Base-by-base conservation (phyloP, 2,113 vertebrate genomes). In the Xiphophorus couchianus region DNA sequence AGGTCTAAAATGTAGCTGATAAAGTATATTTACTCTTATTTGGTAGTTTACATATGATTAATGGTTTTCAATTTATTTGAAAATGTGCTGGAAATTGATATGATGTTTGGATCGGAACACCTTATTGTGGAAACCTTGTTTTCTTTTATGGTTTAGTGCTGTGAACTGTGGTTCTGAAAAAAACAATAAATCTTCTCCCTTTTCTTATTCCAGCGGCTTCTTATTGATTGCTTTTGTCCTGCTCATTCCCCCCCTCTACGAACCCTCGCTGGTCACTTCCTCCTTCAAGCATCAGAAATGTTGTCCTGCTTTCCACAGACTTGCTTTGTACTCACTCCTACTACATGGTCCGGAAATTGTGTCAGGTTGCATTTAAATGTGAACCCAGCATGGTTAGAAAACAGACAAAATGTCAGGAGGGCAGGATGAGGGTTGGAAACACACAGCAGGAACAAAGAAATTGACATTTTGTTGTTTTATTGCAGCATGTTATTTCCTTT, bases 401-500 rank as follows among this genome's bases (percentile, higher is more conserved):
- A 80, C 28, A 69, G 67, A 66, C 12, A 31, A 63, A 48, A 61
- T 30, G 69, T 69, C 69, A 86, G 78, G 29, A 69, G 64, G 75
- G 86, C 70, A 51, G 82, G 61, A 17, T 19, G 37, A 71, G 44
- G 66, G 69, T 39, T 7, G 67, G 39, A 71, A 62, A 78, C 17
- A 63, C 75, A 71, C 22, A 62, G 58, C 44, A 81, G 42, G 69
- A 66, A 74, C 65, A 67, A 69, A 76, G 65, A 73, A 27, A 42
- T 1, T 7, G 14, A 66, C 51, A 71, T 33, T 58, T 48, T 74
- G 71, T 62, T 29, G 66, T 71, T 67, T 39, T 58, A 58, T 69
- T 48, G 62, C 65, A 28, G 44, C 69, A 22, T 88, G 69, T 81
- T 89, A 85, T 83, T 89, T 85, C 54, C 65, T 22, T 28, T 66